Base-by-base conservation (phyloP, 2,888 invertebrate genomes). In the Hermaeophaga mercurialis region DNA sequence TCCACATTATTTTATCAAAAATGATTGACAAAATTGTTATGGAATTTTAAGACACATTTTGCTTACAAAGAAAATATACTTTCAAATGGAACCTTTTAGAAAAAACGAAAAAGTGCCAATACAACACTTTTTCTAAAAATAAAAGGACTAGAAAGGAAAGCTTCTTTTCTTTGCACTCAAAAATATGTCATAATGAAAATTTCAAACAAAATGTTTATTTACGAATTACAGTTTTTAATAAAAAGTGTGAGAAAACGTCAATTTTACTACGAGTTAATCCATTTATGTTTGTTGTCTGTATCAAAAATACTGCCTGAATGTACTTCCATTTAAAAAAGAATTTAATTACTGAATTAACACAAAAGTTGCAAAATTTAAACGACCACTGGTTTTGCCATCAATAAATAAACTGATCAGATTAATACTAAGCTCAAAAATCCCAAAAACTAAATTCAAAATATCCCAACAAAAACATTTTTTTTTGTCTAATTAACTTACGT, bases 271-370 rank as follows among this genome's bases (percentile, higher is more conserved):
- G 33, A 26, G 41, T 38, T 9, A 39, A 46, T 22, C 52, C 45
- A 50, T 52, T 58, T 56, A 18, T 38, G 47, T 58, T 58, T 58
- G 54, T 49, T 54, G 58, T 53, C 54, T 19, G 56, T 17, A 26
- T 12, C 1, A 56, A 46, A 39, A 43, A 31, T 14, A 34, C 36
- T 39, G 54, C 48, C 61, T 61, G 58, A 56, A 61, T 58, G 61
- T 58, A 56, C 56, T 50, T 49, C 45, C 33, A 8, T 22, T 28
- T 22, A 15, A 22, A 50, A 34, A 49, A 24, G 14, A 28, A 11
- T 33, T 39, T 31, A 24, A 17, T 38, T 19, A 48, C 38, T 9
- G 11, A 19, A 26, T 6, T 46, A 19, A 36, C 8, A 31, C 9
- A 11, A 33, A 38, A 41, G 11, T 24, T 26, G 24, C 36, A 59